Evolutionary conservation across 64 coral and sea anemone genomes (phyloP).

Genomic region (Acropora yongei): DNA sequence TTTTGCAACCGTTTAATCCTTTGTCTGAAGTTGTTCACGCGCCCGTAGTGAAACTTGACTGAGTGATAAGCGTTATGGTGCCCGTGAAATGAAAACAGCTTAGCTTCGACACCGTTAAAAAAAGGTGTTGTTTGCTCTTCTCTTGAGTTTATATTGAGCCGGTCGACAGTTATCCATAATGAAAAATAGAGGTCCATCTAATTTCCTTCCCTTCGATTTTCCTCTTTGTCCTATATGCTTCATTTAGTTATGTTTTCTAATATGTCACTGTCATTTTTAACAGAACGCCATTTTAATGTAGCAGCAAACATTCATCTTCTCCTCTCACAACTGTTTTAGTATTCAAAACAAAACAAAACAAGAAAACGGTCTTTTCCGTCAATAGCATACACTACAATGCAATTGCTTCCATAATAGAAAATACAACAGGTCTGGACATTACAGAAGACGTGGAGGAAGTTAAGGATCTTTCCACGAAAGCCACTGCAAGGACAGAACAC

Average conservation of each 20-base stretch:
- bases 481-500: no score
- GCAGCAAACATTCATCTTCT: not conserved
- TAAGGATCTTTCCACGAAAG: not conserved
- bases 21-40: no score
- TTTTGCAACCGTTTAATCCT: no score
- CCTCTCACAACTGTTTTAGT: not conserved
- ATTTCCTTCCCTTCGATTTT: not conserved
- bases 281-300: not conserved
- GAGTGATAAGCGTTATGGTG: no score
- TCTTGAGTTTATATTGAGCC: not conserved
- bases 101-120: no score
- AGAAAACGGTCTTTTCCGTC: not conserved
- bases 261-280: not conserved
- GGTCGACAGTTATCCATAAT: conserved; percentile 25
- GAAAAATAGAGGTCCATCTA: not conserved
- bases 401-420: conserved; percentile 42
- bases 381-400: not conserved
- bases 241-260: not conserved
- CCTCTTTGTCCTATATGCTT: not conserved
- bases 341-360: no score
- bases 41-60: no score
- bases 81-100: no score
- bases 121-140: not conserved
- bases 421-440: conserved; percentile 23
- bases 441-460: not conserved